These are phyloP conservation scores for Cataglyphis hispanica DNA, from an alignment of 1,140 invertebrate genomes.

Conservation along the genomic window DNA sequence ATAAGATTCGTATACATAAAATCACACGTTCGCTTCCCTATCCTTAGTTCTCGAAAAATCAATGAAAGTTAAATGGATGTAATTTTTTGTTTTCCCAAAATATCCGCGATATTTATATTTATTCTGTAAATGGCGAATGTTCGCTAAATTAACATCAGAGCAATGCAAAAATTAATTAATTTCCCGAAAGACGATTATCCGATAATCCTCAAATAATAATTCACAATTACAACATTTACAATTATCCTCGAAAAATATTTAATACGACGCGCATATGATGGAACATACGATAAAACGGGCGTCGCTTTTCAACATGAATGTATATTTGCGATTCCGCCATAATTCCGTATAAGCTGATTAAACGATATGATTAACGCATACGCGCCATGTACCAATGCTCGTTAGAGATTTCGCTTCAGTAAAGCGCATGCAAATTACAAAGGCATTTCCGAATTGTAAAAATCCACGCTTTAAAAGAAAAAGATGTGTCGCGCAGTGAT, in stretches of 20 bases:
- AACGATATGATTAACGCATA: slow-evolving; percentile 9
- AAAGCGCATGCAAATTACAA: neutral
- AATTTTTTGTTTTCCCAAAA: slow-evolving; percentile 4
- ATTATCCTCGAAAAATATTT: slow-evolving; percentile 10
- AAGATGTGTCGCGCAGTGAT: neutral
- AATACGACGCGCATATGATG: neutral
- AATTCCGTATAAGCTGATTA: slow-evolving; percentile 45
- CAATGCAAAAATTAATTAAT: neutral
- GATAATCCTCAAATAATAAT: neutral
- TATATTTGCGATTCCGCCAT: slow-evolving; percentile 11
- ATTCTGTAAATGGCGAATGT: neutral
- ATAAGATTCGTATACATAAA: neutral
- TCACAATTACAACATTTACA: neutral
- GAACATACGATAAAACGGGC: neutral
- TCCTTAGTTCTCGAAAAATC: neutral
- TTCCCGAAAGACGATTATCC: neutral
- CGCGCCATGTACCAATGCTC: neutral
- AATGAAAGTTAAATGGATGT: neutral
- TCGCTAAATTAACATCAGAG: neutral
- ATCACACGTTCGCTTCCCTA: neutral
- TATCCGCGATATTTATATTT: neutral
- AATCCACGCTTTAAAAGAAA: neutral
- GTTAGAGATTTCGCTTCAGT: slow-evolving; percentile 12
- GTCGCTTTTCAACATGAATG: neutral
- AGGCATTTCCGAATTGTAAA: too few species aligned